Base-by-base conservation (phyloP, 2,797 vertebrate genomes). In the Anguilla pacifica region DNA sequence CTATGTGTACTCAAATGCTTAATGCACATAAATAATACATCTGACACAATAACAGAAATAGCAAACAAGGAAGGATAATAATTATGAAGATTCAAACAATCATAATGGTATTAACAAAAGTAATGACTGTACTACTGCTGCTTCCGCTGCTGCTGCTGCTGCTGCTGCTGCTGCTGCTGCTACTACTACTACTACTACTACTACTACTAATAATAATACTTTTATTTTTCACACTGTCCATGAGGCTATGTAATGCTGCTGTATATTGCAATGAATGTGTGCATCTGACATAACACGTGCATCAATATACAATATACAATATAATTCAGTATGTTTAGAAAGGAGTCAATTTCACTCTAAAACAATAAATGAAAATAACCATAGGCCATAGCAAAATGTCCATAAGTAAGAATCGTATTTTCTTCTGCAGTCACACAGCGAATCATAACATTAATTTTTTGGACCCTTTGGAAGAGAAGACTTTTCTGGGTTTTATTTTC, bases 401-500 rank as follows among this genome's bases (percentile, higher is more conserved):
- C 35, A 61, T 9, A 43, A 19, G 55, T 39, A 28, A 43, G 35
- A 85, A 39, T 0, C 2, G 11, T 43, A 6, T 43, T 22, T 57
- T 31, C 39, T 25, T 6, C 59, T 61, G 25, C 10, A 31, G 82
- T 17, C 17, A 43, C 28, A 31, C 28, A 6, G 13, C 43, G 59
- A 39, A 39, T 43, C 28, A 39, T 22, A 15, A 39, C 55, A 61
- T n/a, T 2, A 64, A 39, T 61, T 31, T 64, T 6, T 25, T 46
- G 11, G 55, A 85, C 28, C 19, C n/a, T 83, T 39, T 84, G 57
- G 82, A 84, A 15, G 51, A 84, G n/a, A 57, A 31, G 31, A 28
- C 17, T 74, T 72, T 31, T 87, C 86, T 84, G 83, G 51, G n/a
- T 55, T 88, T 84, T 84, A 88, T 88, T 19, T 74, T 84, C 59